A percentile compares a stretch with the other conserved stretches of the same genome.
Conservation (phyloP, 2,888 invertebrate genomes). For the Tetragonisca angustula region DNA sequence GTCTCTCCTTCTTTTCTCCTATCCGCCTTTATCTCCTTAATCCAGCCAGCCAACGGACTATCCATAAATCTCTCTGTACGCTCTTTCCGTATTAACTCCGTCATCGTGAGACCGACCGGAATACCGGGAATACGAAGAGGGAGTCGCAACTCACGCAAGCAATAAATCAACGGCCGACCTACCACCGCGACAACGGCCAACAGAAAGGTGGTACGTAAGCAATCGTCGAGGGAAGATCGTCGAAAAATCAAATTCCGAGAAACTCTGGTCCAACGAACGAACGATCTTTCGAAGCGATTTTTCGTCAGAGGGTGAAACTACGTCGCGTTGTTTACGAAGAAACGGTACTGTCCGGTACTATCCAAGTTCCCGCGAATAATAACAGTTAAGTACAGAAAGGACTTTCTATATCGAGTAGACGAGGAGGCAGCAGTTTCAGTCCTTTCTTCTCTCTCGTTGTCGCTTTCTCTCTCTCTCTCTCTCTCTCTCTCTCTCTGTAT, state of each 20-base stretch:
- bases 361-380: background rate
- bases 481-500: background rate
- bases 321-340: background rate
- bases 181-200: constrained; percentile 29
- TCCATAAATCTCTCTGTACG: constrained; percentile 64
- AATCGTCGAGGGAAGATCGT: background rate
- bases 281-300: background rate
- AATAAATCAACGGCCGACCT: constrained; percentile 73
- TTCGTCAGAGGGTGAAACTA: background rate
- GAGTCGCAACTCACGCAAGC: constrained; percentile 72
- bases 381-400: background rate
- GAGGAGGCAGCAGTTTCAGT: background rate
- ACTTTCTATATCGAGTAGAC: background rate
- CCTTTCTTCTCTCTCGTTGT: background rate
- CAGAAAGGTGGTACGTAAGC: constrained; percentile 3
- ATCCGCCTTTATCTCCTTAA: constrained; percentile 61
- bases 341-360: background rate
- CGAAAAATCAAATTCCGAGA: constrained; percentile 62
- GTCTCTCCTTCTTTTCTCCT: constrained; percentile 35
- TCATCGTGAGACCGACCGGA: constrained; percentile 60
- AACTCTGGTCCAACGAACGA: constrained; percentile 47
- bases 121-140: constrained; percentile 60
- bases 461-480: no score
- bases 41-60: constrained; percentile 55
- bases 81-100: constrained; percentile 67